phyloP scores from a whole-genome alignment of 2,113 vertebrate species.

The Heloderma charlesbogerti region DNA sequence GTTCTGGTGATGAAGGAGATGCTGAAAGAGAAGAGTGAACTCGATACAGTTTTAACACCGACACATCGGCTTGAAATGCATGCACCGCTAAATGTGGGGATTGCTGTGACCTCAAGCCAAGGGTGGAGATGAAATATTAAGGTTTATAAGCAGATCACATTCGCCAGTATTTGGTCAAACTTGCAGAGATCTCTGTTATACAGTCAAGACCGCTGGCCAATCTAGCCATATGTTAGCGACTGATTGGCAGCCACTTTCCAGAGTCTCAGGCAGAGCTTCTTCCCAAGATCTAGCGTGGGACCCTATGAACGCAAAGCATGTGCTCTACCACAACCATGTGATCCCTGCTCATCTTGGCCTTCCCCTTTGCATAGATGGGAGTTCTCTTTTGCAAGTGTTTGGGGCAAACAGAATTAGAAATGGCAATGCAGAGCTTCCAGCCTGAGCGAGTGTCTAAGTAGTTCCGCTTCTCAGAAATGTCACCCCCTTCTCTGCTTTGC shows the following conservation, averaged over 20 bases:
- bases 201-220: too few relatives aligned
- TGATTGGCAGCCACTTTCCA: neutral
- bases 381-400: neutral
- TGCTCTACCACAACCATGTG: too few relatives aligned
- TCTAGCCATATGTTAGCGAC: too few relatives aligned
- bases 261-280: neutral
- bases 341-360: neutral
- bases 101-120: neutral
- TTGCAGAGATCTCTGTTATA: neutral
- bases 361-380: neutral
- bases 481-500: neutral
- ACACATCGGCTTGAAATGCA: neutral
- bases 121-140: neutral
- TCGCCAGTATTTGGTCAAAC: too few relatives aligned
- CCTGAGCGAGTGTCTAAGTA: neutral
- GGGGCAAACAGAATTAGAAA: neutral
- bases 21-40: constrained; percentile 73
- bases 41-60: neutral
- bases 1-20: constrained; percentile 94
- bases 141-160: neutral
- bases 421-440: neutral
- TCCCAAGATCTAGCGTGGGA: too few relatives aligned
- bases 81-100: neutral
- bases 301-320: neutral
- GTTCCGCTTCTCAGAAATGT: neutral